Evolutionary conservation across 2,888 invertebrate species (phyloP).

Genomic region (Lottia scabra): DNA sequence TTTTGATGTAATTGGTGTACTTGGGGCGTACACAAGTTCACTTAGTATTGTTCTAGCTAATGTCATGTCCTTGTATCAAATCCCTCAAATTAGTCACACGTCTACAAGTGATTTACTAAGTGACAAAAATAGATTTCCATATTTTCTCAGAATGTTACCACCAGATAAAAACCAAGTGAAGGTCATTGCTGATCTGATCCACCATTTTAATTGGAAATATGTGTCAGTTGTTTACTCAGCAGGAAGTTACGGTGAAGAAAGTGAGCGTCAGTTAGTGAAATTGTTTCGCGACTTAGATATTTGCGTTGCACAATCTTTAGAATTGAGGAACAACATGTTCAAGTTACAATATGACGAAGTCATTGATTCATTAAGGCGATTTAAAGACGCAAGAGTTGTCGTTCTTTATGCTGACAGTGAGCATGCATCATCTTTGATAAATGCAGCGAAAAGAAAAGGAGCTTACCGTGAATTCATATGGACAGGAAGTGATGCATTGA

Average conservation of each 20-base stretch:
- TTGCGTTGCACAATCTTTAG: slow-evolving; percentile 51
- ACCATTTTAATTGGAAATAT: slow-evolving; percentile 78
- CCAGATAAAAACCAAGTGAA: slow-evolving; percentile 57
- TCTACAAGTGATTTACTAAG: slow-evolving; percentile 57
- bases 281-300: slow-evolving; percentile 28
- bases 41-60: slow-evolving; percentile 54
- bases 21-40: slow-evolving; percentile 56
- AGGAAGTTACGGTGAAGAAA: slow-evolving; percentile 70
- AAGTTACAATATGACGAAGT: slow-evolving; percentile 25
- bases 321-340: slow-evolving; percentile 25
- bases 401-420: slow-evolving; percentile 57
- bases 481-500: slow-evolving; percentile 59
- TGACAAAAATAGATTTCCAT: slow-evolving; percentile 54
- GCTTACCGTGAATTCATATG: slow-evolving; percentile 54
- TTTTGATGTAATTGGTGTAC: slow-evolving; percentile 56
- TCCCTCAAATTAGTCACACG: slow-evolving; percentile 58
- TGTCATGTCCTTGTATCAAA: slow-evolving; percentile 48
- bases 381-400: slow-evolving; percentile 44
- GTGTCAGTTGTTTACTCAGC: slow-evolving; percentile 82
- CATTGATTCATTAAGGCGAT: slow-evolving; percentile 23
- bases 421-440: slow-evolving; percentile 41
- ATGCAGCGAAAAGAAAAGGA: slow-evolving; percentile 35
- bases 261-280: slow-evolving; percentile 37
- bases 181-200: slow-evolving; percentile 48
- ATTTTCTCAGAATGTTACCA: slow-evolving; percentile 60